Conservation (phyloP, 2,113 vertebrate species). For the Arenaria interpres region DNA sequence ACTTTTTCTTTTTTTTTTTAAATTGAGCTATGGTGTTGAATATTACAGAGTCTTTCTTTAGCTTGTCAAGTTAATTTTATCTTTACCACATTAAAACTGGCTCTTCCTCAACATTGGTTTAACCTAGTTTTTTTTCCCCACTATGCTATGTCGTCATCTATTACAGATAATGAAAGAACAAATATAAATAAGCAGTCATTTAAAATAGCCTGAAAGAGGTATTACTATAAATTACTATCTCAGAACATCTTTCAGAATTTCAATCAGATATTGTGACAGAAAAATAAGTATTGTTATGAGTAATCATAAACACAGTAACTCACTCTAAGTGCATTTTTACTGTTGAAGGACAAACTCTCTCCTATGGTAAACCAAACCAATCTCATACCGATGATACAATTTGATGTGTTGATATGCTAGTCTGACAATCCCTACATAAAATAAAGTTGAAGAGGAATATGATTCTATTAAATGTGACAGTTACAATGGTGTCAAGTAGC, state of each 20-base stretch:
- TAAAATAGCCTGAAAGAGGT: not conserved
- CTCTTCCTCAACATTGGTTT: not conserved
- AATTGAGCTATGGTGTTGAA: not conserved
- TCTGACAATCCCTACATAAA: not conserved
- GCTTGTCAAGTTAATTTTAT: not conserved
- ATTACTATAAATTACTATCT: not conserved
- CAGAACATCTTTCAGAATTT: constrained; percentile 5
- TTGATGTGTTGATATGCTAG: not conserved
- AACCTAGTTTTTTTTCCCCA: not conserved
- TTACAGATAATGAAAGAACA: constrained; percentile 31
- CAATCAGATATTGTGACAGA: not conserved
- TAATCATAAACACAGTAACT: not conserved
- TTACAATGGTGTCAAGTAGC: not conserved
- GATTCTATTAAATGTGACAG: not conserved
- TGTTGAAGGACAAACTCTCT: not conserved
- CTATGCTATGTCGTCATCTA: not conserved
- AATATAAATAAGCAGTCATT: constrained; percentile 11
- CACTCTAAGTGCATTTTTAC: not conserved
- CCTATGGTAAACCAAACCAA: not conserved
- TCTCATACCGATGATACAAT: not conserved
- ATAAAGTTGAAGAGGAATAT: not conserved
- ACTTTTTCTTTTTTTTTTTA: no score
- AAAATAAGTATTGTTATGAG: not conserved
- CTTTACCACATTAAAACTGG: not conserved
- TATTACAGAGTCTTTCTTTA: not conserved